These are phyloP conservation scores for Columbina picui DNA, from an alignment of 2,113 vertebrate species.

Conservation along the genomic window DNA sequence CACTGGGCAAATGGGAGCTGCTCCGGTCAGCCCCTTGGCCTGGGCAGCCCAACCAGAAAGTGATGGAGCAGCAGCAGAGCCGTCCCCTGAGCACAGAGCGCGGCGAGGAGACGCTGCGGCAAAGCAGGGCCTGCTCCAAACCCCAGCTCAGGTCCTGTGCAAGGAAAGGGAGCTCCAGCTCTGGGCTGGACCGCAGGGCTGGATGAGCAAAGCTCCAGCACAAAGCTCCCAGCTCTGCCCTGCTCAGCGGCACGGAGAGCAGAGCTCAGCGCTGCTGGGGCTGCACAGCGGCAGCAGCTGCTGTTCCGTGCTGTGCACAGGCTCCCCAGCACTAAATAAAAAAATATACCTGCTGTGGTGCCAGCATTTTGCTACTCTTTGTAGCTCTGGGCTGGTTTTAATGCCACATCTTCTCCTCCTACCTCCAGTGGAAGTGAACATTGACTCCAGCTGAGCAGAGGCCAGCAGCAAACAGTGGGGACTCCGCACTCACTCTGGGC, in stretches of 20 bases:
- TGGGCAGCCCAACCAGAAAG: neutral
- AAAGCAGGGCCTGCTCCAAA: neutral
- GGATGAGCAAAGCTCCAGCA: neutral
- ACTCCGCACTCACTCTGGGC: neutral
- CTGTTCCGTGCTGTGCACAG: neutral
- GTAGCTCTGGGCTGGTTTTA: neutral
- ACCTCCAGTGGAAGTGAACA: fast-evolving
- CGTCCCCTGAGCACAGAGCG: fast-evolving
- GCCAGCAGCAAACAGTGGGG: neutral
- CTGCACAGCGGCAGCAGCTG: neutral
- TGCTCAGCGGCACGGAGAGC: neutral
- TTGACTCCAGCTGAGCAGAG: neutral
- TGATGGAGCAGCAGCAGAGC: neutral
- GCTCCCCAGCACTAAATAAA: neutral
- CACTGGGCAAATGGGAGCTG: fast-evolving
- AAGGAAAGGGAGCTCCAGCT: neutral
- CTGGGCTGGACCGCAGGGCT: neutral
- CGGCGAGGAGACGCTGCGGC: neutral
- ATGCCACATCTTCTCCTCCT: neutral
- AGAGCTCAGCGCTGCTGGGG: neutral
- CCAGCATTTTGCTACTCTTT: neutral
- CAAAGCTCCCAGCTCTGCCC: neutral
- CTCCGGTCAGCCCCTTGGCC: neutral
- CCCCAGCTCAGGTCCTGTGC: neutral
- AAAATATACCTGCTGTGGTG: neutral